phyloP scores from a whole-genome alignment of 92 coral and sea anemone species.

The Desmophyllum pertusum region DNA sequence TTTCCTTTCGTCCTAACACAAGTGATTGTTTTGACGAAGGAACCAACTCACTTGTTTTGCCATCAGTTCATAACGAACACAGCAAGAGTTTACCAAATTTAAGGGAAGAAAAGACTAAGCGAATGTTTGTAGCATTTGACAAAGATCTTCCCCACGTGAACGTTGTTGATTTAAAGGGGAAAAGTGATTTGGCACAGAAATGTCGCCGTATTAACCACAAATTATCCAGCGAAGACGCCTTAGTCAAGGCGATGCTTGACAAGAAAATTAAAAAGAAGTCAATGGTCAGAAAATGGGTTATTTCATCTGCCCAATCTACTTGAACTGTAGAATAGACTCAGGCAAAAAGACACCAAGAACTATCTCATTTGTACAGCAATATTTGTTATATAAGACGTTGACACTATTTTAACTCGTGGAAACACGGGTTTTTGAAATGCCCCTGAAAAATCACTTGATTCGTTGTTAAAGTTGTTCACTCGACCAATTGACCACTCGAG shows the following conservation, averaged over 20 bases:
- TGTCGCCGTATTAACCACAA: conserved; percentile 39
- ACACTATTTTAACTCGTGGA: neutral
- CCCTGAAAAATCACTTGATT: too few relatives aligned
- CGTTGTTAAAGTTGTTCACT: neutral
- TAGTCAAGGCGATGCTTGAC: conserved; percentile 27
- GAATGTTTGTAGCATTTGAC: conserved; percentile 50
- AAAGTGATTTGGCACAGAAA: conserved; percentile 33
- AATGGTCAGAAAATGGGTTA: conserved; percentile 40
- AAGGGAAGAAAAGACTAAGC: conserved; percentile 12
- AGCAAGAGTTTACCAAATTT: conserved; percentile 52
- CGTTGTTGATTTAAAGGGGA: conserved; percentile 33
- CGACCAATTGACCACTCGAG: neutral
- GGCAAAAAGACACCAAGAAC: neutral
- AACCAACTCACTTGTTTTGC: conserved; percentile 1
- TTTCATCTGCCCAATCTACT: conserved; percentile 8
- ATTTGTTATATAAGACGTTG: neutral
- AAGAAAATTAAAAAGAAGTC: conserved; percentile 42
- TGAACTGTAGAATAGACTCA: conserved; percentile 1
- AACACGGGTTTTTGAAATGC: neutral
- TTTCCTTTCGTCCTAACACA: conserved; percentile 19
- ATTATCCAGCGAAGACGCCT: conserved; percentile 13
- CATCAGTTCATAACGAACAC: conserved; percentile 18
- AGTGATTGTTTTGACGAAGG: conserved; percentile 1
- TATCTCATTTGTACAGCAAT: neutral
- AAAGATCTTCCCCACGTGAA: conserved; percentile 28